Base-by-base conservation (phyloP, 1,140 invertebrate species). In the Atta cephalotes region DNA sequence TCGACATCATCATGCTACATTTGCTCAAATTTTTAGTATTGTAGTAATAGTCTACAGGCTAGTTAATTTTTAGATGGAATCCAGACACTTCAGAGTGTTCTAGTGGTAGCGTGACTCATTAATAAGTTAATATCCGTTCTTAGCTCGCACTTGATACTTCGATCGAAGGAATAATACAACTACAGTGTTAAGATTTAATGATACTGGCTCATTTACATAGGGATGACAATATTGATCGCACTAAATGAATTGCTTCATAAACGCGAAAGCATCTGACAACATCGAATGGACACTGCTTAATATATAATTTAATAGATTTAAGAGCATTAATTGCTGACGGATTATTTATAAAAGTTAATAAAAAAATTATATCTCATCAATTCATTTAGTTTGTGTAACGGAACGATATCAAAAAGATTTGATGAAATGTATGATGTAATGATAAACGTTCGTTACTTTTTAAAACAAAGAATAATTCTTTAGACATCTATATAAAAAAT, bases 101-200 rank as follows among this genome's bases (percentile, higher is more conserved):
- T n/a, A 21, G n/a, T n/a, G 72, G 12, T 72, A 18, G n/a, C n/a
- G 31, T 14, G 35, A 25, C 9, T 45, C 9, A 25, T 77, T 39
- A 77, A 77, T 77, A 60, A 76, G 0, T 76, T 53, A 56, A 49
- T 25, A 45, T 51, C n/a, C 21, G 2, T 49, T 25, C 21, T 49
- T n/a, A 66, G 9, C 18, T 31, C 65, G 65, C 3, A 25, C 68
- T 71, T 16, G 35, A 68, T 68, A 18, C 31, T 68, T 66, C 10
- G 25, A 28, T 28, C 9, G n/a, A 45, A 21, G 12, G 31, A 66
- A 35, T n/a, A n/a, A 66, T 60, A 31, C 5, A 21, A 18, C n/a
- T 14, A 70, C n/a, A 70, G 10, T 68, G 16, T 56, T 28, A 28
- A 53, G 45, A 53, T 18, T 18, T 56, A 25, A 70, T 25, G 56